Conservation (phyloP, 2,113 vertebrate species). For the Hemicordylus capensis region DNA sequence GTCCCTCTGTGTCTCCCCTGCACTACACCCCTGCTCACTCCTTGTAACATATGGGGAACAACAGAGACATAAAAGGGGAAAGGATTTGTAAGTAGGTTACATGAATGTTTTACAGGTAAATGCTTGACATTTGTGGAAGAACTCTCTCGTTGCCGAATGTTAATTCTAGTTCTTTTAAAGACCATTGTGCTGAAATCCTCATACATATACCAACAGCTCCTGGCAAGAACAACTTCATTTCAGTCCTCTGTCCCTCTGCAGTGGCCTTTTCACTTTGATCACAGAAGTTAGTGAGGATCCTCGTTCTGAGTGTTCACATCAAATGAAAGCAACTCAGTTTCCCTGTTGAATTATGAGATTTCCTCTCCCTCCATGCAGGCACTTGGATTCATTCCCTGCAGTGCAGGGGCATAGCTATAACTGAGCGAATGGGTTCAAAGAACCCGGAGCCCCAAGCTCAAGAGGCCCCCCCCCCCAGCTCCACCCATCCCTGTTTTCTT, state of each 20-base stretch:
- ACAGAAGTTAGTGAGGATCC: not conserved
- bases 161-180: not conserved
- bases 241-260: not conserved
- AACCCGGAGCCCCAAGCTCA: too few relatives aligned
- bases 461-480: too few relatives aligned
- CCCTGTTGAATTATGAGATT: not conserved
- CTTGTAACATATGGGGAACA: not conserved
- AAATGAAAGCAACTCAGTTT: not conserved
- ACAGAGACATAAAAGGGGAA: not conserved
- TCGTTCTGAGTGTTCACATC: not conserved
- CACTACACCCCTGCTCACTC: not conserved
- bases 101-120: not conserved
- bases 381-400: not conserved
- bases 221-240: not conserved
- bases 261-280: not conserved
- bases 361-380: not conserved
- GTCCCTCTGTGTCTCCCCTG: not conserved
- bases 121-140: not conserved
- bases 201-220: not conserved
- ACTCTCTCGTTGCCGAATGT: not conserved
- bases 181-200: not conserved
- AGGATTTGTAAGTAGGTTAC: not conserved
- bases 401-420: too few relatives aligned
- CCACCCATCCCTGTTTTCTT: too few relatives aligned
- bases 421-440: too few relatives aligned